Percentiles rank a stretch among this genome's conserved stretches.
These are phyloP conservation scores for Proisotoma minuta DNA, from an alignment of 2,888 invertebrate species.

Conservation along the genomic window DNA sequence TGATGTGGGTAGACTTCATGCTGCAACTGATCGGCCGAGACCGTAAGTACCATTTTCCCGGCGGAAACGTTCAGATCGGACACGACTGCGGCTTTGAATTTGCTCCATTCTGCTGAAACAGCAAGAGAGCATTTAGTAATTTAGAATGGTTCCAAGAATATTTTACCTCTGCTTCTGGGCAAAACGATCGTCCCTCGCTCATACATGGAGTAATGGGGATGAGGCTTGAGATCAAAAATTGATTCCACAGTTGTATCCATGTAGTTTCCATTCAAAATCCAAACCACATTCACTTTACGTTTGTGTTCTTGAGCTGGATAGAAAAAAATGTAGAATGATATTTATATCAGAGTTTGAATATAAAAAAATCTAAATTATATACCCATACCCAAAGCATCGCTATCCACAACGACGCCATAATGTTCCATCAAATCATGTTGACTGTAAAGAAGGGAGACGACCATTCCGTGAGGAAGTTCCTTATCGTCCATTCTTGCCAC, in stretches of 20 bases:
- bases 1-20: slow-evolving; percentile 38
- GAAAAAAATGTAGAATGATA: neutral
- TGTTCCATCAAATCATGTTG: slow-evolving; percentile 6
- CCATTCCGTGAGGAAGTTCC: slow-evolving; percentile 31
- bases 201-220: slow-evolving; percentile 32
- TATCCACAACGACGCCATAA: slow-evolving; percentile 41
- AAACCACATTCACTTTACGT: slow-evolving; percentile 38
- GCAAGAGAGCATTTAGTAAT: neutral
- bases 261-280: slow-evolving; percentile 27
- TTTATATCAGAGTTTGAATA: neutral
- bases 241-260: slow-evolving; percentile 30
- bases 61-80: slow-evolving; percentile 33
- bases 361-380: neutral
- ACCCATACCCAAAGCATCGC: slow-evolving; percentile 26
- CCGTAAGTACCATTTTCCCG: slow-evolving; percentile 35
- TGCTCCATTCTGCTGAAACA: neutral
- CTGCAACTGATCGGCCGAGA: slow-evolving; percentile 19
- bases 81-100: slow-evolving; percentile 36
- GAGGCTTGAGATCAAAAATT: slow-evolving; percentile 35
- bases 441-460: slow-evolving; percentile 16
- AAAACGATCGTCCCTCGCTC: slow-evolving; percentile 40
- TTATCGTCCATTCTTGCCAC: slow-evolving; percentile 16
- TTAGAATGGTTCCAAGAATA: neutral
- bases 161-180: slow-evolving; percentile 16
- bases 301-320: neutral